Evolutionary conservation across 2,888 invertebrate genomes (phyloP).

Genomic region (Isotomurus palustris): DNA sequence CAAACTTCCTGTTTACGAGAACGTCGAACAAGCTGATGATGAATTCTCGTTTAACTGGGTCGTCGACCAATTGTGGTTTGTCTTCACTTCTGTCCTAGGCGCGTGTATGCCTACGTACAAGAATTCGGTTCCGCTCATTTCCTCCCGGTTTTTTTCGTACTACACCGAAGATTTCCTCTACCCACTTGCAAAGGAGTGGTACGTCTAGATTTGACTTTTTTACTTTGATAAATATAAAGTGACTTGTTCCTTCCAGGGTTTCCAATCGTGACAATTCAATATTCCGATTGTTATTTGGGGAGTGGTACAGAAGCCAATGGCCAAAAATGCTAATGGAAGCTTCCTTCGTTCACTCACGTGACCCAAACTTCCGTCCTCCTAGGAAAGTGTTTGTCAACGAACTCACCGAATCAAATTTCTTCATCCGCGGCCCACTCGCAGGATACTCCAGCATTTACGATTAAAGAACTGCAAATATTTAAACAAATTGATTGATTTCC

Average conservation of each 20-base stretch:
- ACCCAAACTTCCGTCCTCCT: too few species aligned
- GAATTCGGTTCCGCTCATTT: constrained; percentile 19
- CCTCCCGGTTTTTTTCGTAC: constrained; percentile 19
- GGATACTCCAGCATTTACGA: too few species aligned
- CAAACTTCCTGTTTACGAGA: too few species aligned
- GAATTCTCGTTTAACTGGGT: constrained; percentile 22
- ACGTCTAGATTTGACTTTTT: not conserved
- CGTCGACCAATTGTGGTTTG: constrained; percentile 6
- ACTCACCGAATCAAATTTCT: too few species aligned
- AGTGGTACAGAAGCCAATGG: constrained; percentile 14
- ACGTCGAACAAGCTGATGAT: constrained; percentile 20
- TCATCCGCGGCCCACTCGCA: too few species aligned
- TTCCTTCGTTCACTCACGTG: too few species aligned
- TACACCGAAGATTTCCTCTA: constrained; percentile 19
- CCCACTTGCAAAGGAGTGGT: constrained; percentile 25
- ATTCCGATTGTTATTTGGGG: constrained; percentile 19
- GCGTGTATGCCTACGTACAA: constrained; percentile 18
- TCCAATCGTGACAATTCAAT: constrained; percentile 28
- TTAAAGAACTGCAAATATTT: too few species aligned
- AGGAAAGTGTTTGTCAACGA: too few species aligned
- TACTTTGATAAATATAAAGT: not conserved
- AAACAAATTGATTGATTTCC: too few species aligned
- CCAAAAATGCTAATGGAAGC: too few species aligned
- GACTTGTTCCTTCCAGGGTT: constrained; percentile 15
- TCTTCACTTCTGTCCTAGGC: constrained; percentile 17